phyloP scores from a whole-genome alignment of 1,140 invertebrate species.

The Hylaeus anthracinus region DNA sequence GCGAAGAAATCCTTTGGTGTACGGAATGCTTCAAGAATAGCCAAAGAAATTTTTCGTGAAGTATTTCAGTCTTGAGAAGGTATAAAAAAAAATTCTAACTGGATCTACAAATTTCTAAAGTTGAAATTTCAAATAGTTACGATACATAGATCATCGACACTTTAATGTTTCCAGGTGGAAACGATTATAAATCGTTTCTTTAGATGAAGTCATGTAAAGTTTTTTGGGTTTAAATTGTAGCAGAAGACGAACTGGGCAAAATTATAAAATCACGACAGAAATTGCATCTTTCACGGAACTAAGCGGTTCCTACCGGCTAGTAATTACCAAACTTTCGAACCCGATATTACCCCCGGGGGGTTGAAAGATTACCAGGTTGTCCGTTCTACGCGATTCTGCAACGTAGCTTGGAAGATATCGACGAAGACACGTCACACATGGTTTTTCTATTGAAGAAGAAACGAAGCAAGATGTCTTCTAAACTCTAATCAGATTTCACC shows the following conservation, averaged over 20 bases:
- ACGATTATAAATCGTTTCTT: not conserved
- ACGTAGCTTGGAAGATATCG: conserved; percentile 2
- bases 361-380: conserved; percentile 24
- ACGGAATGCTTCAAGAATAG: too few species aligned
- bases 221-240: not conserved
- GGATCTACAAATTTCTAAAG: too few species aligned
- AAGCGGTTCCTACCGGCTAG: conserved; percentile 18
- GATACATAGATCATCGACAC: too few species aligned
- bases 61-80: too few species aligned
- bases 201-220: not conserved
- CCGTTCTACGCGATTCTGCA: not conserved
- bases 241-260: not conserved
- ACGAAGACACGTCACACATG: not conserved
- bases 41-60: too few species aligned
- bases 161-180: not conserved
- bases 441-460: conserved; percentile 24
- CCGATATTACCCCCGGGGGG: conserved; percentile 13
- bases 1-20: too few species aligned
- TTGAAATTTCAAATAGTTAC: too few species aligned
- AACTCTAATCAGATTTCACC: too few species aligned
- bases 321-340: conserved; percentile 45
- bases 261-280: conserved; percentile 27
- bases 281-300: conserved; percentile 19
- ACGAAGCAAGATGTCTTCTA: conserved; percentile 10
- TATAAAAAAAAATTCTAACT: too few species aligned